phyloP scores from a whole-genome alignment of 2,888 invertebrate species.

The Osmoderma eremita region DNA sequence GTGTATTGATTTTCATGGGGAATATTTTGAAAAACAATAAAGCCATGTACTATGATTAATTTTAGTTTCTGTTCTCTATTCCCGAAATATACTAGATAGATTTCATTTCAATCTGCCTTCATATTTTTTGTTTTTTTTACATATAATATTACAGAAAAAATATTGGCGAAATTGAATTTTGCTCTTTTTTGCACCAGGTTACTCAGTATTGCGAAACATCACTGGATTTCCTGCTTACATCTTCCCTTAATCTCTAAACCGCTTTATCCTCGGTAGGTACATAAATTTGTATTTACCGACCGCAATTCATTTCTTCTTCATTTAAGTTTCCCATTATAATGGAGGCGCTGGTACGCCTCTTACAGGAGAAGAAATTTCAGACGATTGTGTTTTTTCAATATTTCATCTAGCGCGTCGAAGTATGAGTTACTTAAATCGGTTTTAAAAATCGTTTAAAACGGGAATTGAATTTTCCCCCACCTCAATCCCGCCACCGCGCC shows the following conservation, averaged over 20 bases:
- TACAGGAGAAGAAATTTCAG: conserved; percentile 31
- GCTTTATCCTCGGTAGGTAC: not conserved
- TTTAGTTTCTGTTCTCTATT: too few relatives aligned
- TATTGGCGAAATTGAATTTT: too few relatives aligned
- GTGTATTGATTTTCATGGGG: too few relatives aligned
- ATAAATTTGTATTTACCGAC: conserved; percentile 20
- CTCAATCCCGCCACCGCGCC: conserved; percentile 18
- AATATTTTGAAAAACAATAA: too few relatives aligned
- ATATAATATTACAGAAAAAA: too few relatives aligned
- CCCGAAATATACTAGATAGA: too few relatives aligned
- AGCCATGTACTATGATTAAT: too few relatives aligned
- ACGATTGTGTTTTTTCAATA: conserved; percentile 41
- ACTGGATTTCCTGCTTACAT: too few relatives aligned
- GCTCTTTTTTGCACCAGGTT: too few relatives aligned
- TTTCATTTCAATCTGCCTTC: too few relatives aligned
- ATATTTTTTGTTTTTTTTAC: too few relatives aligned
- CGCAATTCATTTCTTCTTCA: conserved; percentile 20
- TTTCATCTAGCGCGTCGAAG: conserved; percentile 39
- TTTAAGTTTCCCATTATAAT: conserved; percentile 23
- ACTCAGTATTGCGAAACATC: too few relatives aligned
- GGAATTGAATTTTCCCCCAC: conserved; percentile 62
- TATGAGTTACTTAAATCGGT: conserved; percentile 56
- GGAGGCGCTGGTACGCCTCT: conserved; percentile 1
- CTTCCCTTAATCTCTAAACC: conserved; percentile 2
- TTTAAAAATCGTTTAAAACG: conserved; percentile 64